Base-by-base conservation (phyloP, 2,113 vertebrate genomes). In the Lepisosteus osseus region DNA sequence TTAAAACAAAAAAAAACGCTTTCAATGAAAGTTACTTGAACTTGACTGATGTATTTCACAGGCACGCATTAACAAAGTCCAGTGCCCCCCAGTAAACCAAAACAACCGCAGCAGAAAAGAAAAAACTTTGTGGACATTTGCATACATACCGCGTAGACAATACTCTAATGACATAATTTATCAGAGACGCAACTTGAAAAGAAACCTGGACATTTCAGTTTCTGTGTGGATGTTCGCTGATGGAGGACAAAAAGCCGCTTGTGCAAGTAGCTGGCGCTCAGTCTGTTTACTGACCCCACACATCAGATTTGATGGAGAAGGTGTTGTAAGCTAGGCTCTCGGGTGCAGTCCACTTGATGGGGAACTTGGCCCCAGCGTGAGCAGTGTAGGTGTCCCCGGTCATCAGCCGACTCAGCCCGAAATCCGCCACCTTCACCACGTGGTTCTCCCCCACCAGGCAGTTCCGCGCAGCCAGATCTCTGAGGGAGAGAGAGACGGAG, bases 321-420 rank as follows among this genome's bases (percentile, higher is more conserved):
- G 97, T 99, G 85, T 99, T 99, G 74, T 99, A 99, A 15, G 98
- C 98, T 66, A 99, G 91, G 86, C 97, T 99, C 84, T 99, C 98
- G 0, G 98, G 98, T 41, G 97, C 98, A 0, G 98, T 99, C 98
- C 98, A 99, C 51, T 99, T 99, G 84, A 99, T 99, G 62, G 98
- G 97, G 83, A 99, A 99, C 80, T 99, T 99, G 80, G 98, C 98
- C 66, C 98, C 98, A 15, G 98, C 98, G 0, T 99, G 98, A 76
- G 97, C 97, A n/a, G 96, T 99, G 82, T 99, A 99, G 2, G 97
- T 99, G 72, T 99, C 97, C 54, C 97, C 97, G 1, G 97, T 99
- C 97, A 99, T 99, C 76, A 99, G 77, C 66, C 97, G 88, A 82
- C 97, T 99, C 69, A 99, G 81, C 51, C 97, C 97, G 61, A 99